These are phyloP conservation scores for Vimba vimba DNA, from an alignment of 2,113 vertebrate species.

Conservation along the genomic window DNA sequence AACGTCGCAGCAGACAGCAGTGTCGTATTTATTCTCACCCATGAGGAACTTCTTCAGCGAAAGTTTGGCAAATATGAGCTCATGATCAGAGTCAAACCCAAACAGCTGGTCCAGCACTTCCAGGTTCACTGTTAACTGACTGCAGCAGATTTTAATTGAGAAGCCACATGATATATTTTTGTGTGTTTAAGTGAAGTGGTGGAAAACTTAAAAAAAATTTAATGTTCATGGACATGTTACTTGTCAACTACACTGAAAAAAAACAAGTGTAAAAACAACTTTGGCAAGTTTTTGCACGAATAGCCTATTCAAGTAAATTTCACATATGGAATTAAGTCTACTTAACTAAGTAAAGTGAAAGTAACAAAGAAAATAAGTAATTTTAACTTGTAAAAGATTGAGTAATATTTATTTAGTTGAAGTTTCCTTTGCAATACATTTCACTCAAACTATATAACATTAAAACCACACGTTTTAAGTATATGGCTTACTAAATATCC, in stretches of 20 bases:
- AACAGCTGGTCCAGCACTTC: conserved; percentile 84
- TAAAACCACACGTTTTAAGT: too few relatives aligned
- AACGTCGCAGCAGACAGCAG: conserved; percentile 82
- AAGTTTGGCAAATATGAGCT: conserved; percentile 85
- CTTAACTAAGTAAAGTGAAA: too few relatives aligned
- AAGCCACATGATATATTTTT: background rate
- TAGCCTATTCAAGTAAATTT: too few relatives aligned
- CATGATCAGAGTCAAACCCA: conserved; percentile 86
- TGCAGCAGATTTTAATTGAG: background rate
- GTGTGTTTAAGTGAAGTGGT: background rate
- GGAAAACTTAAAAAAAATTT: background rate
- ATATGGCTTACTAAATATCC: too few relatives aligned
- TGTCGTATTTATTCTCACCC: conserved; percentile 84
- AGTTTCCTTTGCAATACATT: too few relatives aligned
- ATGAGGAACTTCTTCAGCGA: conserved; percentile 91
- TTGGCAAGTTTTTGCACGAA: too few relatives aligned
- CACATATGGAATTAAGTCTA: too few relatives aligned
- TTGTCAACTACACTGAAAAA: background rate
- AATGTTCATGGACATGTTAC: background rate
- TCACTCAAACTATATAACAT: too few relatives aligned
- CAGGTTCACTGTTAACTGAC: conserved; percentile 64
- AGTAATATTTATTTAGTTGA: too few relatives aligned
- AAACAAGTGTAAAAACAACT: too few relatives aligned
- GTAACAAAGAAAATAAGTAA: too few relatives aligned
- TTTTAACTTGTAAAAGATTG: too few relatives aligned